Conservation (phyloP, 2,797 vertebrate genomes). For the Pagetopsis macropterus region DNA sequence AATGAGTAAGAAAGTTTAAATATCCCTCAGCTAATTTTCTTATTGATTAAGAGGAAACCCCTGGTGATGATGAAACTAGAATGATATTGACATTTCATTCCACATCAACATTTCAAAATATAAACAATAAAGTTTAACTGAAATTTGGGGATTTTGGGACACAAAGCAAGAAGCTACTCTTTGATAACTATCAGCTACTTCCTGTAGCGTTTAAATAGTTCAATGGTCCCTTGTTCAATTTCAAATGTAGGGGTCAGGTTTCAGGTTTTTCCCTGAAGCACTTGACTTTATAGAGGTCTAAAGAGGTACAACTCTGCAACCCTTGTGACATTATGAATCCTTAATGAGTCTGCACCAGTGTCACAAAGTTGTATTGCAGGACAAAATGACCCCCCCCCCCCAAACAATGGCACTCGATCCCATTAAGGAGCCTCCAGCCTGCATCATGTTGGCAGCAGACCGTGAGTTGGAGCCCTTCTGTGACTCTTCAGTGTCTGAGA, state of each 20-base stretch:
- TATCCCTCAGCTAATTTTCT: not conserved
- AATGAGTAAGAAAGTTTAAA: not conserved
- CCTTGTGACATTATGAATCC: not conserved
- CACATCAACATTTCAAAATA: constrained; percentile 3
- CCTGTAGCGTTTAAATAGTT: not conserved
- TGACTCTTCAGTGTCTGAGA: constrained; percentile 23
- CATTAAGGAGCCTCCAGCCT: not conserved
- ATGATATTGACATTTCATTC: not conserved
- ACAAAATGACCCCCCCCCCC: not conserved
- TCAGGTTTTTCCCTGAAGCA: too few species aligned
- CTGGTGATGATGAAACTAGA: not conserved
- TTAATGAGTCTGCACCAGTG: not conserved
- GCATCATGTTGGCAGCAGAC: constrained; percentile 24
- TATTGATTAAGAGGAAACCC: not conserved
- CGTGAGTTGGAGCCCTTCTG: constrained; percentile 29
- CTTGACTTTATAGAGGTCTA: too few species aligned
- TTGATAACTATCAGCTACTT: not conserved
- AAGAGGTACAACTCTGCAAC: not conserved
- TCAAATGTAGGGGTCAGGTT: too few species aligned
- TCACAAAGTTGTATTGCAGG: not conserved
- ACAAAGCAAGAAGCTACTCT: not conserved
- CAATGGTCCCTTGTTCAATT: not conserved
- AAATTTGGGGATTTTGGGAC: not conserved
- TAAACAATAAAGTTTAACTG: not conserved
- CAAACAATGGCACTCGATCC: not conserved